Conservation (phyloP, 2,113 vertebrate species). For the Lutjanus erythropterus region DNA sequence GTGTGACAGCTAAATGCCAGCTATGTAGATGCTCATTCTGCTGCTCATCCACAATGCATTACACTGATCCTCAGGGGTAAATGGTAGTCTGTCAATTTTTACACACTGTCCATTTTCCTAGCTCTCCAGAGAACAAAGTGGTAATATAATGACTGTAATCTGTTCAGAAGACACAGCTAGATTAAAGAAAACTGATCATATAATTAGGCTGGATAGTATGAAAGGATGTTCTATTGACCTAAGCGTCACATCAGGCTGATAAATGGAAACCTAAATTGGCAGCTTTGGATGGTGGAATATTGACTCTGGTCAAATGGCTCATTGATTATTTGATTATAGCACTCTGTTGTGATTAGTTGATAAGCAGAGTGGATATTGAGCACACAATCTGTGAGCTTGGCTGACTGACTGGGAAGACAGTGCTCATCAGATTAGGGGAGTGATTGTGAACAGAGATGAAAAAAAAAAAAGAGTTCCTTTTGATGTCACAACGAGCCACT, state of each 20-base stretch:
- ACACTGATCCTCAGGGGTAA: not conserved
- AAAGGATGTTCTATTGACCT: slow-evolving; percentile 72
- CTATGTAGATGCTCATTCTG: slow-evolving; percentile 20
- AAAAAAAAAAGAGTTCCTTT: not conserved
- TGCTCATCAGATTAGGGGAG: slow-evolving; percentile 49
- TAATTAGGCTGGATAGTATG: slow-evolving; percentile 60
- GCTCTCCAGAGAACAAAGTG: slow-evolving; percentile 37
- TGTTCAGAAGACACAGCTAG: slow-evolving; percentile 38
- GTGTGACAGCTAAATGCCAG: slow-evolving; percentile 25
- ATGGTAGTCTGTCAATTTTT: slow-evolving; percentile 23
- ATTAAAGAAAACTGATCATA: slow-evolving; percentile 57
- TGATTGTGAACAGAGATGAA: not conserved
- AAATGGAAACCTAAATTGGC: slow-evolving; percentile 69
- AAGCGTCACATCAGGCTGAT: slow-evolving; percentile 58
- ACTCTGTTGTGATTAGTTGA: slow-evolving; percentile 69
- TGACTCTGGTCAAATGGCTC: slow-evolving; percentile 67
- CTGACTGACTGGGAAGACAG: slow-evolving; percentile 53
- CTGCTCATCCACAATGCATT: not conserved
- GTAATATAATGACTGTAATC: slow-evolving; percentile 56
- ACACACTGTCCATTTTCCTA: slow-evolving; percentile 26
- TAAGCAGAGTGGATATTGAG: slow-evolving; percentile 65
- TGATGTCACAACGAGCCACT: not conserved
- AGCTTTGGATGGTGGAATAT: slow-evolving; percentile 60
- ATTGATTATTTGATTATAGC: slow-evolving; percentile 79
- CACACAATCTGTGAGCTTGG: slow-evolving; percentile 50